Evolutionary conservation across 2,113 vertebrate species (phyloP), one percentile per base, ranked within the genome.

Genomic region (Cyprinodon brontotheroides): DNA sequence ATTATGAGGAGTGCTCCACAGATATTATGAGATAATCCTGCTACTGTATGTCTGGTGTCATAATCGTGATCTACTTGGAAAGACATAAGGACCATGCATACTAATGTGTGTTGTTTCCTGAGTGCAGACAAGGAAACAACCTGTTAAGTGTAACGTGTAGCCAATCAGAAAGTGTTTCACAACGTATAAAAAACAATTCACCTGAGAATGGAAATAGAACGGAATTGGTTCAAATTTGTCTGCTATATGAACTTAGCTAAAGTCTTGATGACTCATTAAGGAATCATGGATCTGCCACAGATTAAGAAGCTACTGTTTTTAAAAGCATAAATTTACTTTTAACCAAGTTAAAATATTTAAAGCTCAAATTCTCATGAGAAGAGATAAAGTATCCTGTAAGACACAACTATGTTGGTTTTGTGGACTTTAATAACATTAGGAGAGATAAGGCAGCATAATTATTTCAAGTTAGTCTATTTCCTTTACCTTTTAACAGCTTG

Each of bases 381-480:
- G 11, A 65, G 43, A 45, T 29, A 45, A 14, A 4, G 11, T 11
- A 22, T 15, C 12, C 75, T 75, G 85, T 77, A 69, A 77, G 75
- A 78, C 63, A 85, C 75, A 82, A 74, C 57, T 72, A 80, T 81
- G 70, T 45, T 70, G 71, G 66, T 61, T 15, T 61, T 61, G 37
- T 69, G 65, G 76, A 40, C n/a, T 79, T 36, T 83, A 78, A 83
- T 85, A 65, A 69, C 50, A 87, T 89, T 86, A 86, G 43, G 64
- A 68, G 80, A 84, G 89, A 83, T 91, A 84, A 29, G 14, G 17
- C 8, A 87, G 70, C 78, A 66, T 84, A 65, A 79, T 86, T 87
- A 88, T 75, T 78, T 65, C 40, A 29, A 62, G 65, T 48, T 83
- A 77, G 80, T 85, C 71, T 80, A 85, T 81, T 0, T 20, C 57